phyloP scores from a whole-genome alignment of 1,140 invertebrate species.

The Phocides pigmalion region DNA sequence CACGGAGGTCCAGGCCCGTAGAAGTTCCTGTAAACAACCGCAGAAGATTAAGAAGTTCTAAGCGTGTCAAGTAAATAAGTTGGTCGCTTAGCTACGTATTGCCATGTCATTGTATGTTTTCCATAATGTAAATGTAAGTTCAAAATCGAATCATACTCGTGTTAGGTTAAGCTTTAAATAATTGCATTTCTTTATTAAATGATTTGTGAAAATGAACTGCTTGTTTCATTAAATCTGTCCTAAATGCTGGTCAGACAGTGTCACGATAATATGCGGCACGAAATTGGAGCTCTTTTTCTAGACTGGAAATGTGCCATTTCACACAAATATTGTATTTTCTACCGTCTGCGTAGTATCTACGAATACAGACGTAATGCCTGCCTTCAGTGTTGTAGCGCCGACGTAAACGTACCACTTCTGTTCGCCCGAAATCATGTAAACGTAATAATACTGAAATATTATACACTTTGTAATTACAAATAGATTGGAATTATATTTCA shows the following conservation, averaged over 20 bases:
- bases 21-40: slow-evolving; percentile 48
- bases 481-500: not conserved
- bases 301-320: too few species aligned
- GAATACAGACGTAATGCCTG: too few species aligned
- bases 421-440: too few species aligned
- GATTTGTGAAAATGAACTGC: slow-evolving; percentile 8
- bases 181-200: slow-evolving; percentile 25
- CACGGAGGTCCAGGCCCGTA: slow-evolving; percentile 25
- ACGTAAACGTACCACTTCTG: too few species aligned
- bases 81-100: slow-evolving; percentile 2
- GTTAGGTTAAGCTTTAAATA: slow-evolving; percentile 40
- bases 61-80: slow-evolving; percentile 47
- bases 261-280: too few species aligned
- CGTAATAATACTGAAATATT: too few species aligned
- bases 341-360: too few species aligned
- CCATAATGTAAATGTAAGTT: slow-evolving; percentile 30
- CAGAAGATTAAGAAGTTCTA: slow-evolving; percentile 60
- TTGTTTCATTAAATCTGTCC: not conserved
- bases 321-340: too few species aligned
- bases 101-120: slow-evolving; percentile 10
- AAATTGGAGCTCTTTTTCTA: too few species aligned
- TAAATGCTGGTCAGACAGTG: too few species aligned
- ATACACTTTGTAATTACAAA: not conserved
- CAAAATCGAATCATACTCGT: slow-evolving; percentile 31
- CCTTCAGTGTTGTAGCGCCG: too few species aligned